Evolutionary conservation across 2,113 vertebrate species (phyloP).

Genomic region (Festucalex cinctus): DNA sequence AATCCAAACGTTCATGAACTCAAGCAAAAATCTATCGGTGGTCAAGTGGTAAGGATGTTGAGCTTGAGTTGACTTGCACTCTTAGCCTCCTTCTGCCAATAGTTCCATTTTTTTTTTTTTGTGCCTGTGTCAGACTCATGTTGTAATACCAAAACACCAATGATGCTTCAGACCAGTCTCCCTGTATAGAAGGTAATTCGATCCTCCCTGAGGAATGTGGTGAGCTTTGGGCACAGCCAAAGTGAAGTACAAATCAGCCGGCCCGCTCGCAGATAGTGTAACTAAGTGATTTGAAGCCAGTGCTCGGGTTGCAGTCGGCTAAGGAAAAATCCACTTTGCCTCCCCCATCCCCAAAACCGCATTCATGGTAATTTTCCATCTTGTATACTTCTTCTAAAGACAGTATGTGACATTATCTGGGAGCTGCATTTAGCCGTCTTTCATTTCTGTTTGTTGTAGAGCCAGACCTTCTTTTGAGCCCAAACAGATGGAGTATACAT

Average conservation of each 20-base stretch:
- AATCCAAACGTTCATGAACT: too few species aligned
- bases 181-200: conserved; percentile 64
- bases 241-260: conserved; percentile 60
- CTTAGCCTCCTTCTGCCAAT: too few species aligned
- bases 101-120: too few species aligned
- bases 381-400: not conserved
- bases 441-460: conserved; percentile 34
- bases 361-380: conserved; percentile 25
- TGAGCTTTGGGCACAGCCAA: conserved; percentile 48
- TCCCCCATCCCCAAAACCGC: conserved; percentile 5
- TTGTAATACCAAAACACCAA: conserved; percentile 44
- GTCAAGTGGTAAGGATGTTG: too few species aligned
- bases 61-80: not conserved
- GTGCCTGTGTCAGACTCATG: conserved; percentile 37
- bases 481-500: conserved; percentile 50
- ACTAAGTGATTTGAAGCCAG: conserved; percentile 46
- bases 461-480: conserved; percentile 37
- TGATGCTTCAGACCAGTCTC: conserved; percentile 45
- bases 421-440: conserved; percentile 30
- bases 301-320: conserved; percentile 22
- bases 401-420: conserved; percentile 16
- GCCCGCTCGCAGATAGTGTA: conserved; percentile 37
- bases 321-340: conserved; percentile 29
- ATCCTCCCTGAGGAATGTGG: conserved; percentile 60
- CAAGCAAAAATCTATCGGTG: too few species aligned